Evolutionary conservation across 2,888 invertebrate genomes (phyloP).

Genomic region (Drosophila infuscata): DNA sequence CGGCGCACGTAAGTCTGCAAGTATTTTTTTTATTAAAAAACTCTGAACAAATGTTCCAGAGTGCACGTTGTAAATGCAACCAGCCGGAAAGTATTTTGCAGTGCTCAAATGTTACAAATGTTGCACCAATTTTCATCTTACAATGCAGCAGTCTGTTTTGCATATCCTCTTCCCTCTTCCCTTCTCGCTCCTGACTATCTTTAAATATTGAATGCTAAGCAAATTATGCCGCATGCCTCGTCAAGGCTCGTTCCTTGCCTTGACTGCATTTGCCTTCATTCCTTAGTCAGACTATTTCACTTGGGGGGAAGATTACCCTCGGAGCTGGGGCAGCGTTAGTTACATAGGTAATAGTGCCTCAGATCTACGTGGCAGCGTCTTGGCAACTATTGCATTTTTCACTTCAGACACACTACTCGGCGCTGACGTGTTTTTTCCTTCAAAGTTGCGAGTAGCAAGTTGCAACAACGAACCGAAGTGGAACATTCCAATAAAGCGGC

Average conservation of each 20-base stretch:
- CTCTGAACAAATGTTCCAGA: constrained; percentile 32
- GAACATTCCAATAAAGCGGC: constrained; percentile 46
- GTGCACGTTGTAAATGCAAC: constrained; percentile 42
- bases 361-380: constrained; percentile 16
- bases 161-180: background rate
- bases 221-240: constrained; percentile 45
- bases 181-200: background rate
- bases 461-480: constrained; percentile 19
- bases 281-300: constrained; percentile 12
- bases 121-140: constrained; percentile 55
- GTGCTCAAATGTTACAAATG: constrained; percentile 56
- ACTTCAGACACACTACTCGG: constrained; percentile 18
- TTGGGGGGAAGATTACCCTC: background rate
- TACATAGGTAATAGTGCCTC: constrained; percentile 10
- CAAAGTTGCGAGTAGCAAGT: constrained; percentile 19
- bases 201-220: constrained; percentile 45
- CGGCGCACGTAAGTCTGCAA: constrained; percentile 11
- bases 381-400: constrained; percentile 34
- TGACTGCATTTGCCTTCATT: constrained; percentile 8
- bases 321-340: background rate
- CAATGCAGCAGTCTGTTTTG: constrained; percentile 27
- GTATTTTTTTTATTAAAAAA: constrained; percentile 32
- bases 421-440: constrained; percentile 20
- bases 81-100: constrained; percentile 40
- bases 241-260: constrained; percentile 22